These are phyloP conservation scores for Drosophila kokeensis DNA, from an alignment of 2,888 invertebrate genomes.

Conservation along the genomic window DNA sequence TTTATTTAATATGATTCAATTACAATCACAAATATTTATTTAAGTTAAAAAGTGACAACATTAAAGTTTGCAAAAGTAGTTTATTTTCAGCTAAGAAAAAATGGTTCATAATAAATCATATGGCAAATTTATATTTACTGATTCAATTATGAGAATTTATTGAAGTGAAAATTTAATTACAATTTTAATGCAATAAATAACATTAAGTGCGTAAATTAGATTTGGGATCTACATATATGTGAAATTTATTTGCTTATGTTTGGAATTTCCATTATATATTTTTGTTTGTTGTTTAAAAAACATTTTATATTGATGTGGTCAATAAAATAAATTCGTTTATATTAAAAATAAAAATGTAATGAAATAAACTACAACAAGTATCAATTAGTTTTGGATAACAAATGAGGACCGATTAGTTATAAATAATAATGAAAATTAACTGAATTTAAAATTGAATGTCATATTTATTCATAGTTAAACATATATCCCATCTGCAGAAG, in stretches of 20 bases:
- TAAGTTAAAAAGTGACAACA: not conserved
- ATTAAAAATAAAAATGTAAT: not conserved
- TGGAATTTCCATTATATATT: not conserved
- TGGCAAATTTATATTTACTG: not conserved
- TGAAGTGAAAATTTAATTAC: slow-evolving; percentile 1
- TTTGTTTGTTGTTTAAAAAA: not conserved
- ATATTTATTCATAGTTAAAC: not conserved
- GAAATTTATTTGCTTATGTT: not conserved
- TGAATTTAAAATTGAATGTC: no score
- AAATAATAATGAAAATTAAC: not conserved
- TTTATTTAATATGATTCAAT: not conserved
- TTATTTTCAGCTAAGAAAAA: not conserved
- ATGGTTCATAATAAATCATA: not conserved
- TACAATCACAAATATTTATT: not conserved
- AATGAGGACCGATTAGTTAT: not conserved
- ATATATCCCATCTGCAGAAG: no score
- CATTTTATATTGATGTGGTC: not conserved
- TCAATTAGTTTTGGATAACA: not conserved
- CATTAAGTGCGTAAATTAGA: slow-evolving; percentile 1
- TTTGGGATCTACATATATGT: slow-evolving; percentile 1
- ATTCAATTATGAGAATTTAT: not conserved
- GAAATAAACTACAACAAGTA: not conserved
- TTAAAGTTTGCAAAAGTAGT: not conserved
- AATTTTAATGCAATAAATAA: slow-evolving; percentile 4
- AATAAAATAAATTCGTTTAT: not conserved